Base-by-base conservation (phyloP, 2,797 vertebrate genomes). In the Rhadinocentrus ornatus region DNA sequence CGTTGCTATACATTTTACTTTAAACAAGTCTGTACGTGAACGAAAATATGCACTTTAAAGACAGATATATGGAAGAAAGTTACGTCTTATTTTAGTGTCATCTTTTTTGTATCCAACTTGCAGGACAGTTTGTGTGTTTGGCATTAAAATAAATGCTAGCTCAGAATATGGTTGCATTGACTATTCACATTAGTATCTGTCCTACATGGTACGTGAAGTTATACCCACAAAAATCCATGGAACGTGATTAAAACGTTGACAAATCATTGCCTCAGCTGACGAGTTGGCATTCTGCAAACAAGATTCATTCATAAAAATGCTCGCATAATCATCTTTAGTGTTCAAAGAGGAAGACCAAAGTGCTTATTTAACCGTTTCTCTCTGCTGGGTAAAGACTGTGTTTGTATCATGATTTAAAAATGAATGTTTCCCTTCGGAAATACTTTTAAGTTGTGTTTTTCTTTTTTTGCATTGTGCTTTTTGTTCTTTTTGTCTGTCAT, bases 291-390 rank as follows among this genome's bases (percentile, higher is more conserved):
- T 26, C 22, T 27, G 68, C 66, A 24, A 57, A 62, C 35, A 58
- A 56, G 65, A n/a, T 32, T 59, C 52, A 66, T 60, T 62, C 50
- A 59, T 22, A 20, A 32, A 78, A 71, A 78, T 57, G 65, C 69
- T 58, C 29, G 71, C 62, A 69, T 81, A 65, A 77, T 87, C 65
- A 79, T 73, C 27, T 27, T 78, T 56, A 79, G 66, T 84, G 84
- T 93, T 92, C 92, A 59, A 83, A 73, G 90, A 94, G 92, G 92
- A 95, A 93, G 94, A 98, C 96, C 97, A 97, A 97, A 97, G 96
- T 97, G 94, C 95, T 95, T 95, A 94, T 95, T 84, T 86, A 52
- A 77, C 39, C 78, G 66, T 71, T 62, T 78, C 52, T 74, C 37
- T 87, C 76, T 80, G 91, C 92, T 93, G 92, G 79, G 93, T 91